Evolutionary conservation across 2,888 invertebrate species (phyloP).

Genomic region (Melipona beecheii): DNA sequence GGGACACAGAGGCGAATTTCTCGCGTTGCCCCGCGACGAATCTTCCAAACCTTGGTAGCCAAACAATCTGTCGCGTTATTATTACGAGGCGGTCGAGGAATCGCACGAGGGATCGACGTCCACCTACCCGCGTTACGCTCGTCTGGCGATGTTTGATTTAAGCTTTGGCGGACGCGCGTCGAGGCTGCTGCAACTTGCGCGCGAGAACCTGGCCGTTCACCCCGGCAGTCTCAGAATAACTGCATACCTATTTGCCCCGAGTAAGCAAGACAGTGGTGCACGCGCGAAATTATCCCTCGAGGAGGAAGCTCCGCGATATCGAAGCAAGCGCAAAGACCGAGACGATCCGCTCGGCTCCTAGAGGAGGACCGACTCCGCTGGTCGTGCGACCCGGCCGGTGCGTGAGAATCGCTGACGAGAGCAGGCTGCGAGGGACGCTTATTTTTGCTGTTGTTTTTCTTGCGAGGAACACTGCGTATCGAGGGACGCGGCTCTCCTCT

Average conservation of each 20-base stretch:
- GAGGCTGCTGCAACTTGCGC: conserved; percentile 51
- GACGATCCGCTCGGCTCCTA: not conserved
- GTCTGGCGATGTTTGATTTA: conserved; percentile 66
- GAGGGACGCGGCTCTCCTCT: not conserved
- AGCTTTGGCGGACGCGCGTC: conserved; percentile 63
- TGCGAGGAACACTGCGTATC: conserved; percentile 18
- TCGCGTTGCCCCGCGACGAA: conserved; percentile 1
- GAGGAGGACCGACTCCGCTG: too few species aligned
- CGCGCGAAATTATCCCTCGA: conserved; percentile 61
- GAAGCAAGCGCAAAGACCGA: conserved; percentile 25
- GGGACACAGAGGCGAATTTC: conserved; percentile 1
- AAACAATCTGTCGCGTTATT: conserved; percentile 57
- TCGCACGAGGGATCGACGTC: not conserved
- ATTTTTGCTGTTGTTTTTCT: conserved; percentile 41
- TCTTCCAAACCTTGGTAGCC: conserved; percentile 7
- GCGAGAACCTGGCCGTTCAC: conserved; percentile 78
- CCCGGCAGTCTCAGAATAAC: conserved; percentile 82
- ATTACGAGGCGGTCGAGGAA: conserved; percentile 43
- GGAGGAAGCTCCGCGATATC: conserved; percentile 45
- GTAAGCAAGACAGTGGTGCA: conserved; percentile 74
- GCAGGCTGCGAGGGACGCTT: conserved; percentile 38
- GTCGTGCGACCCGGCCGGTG: too few species aligned
- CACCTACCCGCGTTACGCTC: not conserved
- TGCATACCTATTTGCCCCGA: conserved; percentile 79
- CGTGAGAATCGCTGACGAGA: conserved; percentile 28